phyloP scores from a whole-genome alignment of 1,140 invertebrate species.

The Aphelenchoides avenae region DNA sequence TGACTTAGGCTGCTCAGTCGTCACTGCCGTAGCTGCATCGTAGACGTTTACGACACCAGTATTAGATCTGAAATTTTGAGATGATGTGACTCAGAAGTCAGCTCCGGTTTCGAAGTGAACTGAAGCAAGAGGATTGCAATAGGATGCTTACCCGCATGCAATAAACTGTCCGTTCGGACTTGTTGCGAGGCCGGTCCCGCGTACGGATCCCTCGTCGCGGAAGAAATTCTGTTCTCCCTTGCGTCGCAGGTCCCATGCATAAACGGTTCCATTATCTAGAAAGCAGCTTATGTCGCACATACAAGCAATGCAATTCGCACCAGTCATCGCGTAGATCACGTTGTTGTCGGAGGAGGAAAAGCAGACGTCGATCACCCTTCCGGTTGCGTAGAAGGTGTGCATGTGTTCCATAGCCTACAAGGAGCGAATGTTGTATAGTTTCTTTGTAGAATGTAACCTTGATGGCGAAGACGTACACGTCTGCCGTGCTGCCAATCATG shows the following conservation, averaged over 20 bases:
- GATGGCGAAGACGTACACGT: slow-evolving; percentile 31
- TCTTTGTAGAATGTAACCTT: slow-evolving; percentile 24
- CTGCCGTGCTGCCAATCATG: slow-evolving; percentile 15
- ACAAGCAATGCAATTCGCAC: slow-evolving; percentile 8
- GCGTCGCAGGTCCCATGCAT: slow-evolving; percentile 34
- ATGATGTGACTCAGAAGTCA: background rate
- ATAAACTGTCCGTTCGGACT: slow-evolving; percentile 42
- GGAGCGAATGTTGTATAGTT: background rate
- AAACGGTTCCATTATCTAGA: slow-evolving; percentile 31
- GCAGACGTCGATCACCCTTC: slow-evolving; percentile 34
- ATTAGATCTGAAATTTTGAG: slow-evolving; percentile 33
- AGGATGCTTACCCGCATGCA: slow-evolving; percentile 35
- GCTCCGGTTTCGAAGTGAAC: background rate
- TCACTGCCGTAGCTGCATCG: slow-evolving; percentile 11
- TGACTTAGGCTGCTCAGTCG: slow-evolving; percentile 7
- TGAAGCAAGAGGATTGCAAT: background rate
- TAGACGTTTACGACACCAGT: slow-evolving; percentile 46
- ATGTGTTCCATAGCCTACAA: slow-evolving; percentile 48
- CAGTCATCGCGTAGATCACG: slow-evolving; percentile 25
- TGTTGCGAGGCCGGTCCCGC: slow-evolving; percentile 19
- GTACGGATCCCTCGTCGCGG: slow-evolving; percentile 37
- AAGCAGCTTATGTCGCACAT: slow-evolving; percentile 15
- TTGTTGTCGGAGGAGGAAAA: slow-evolving; percentile 39
- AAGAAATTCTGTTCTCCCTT: slow-evolving; percentile 22
- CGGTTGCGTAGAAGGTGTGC: slow-evolving; percentile 35